Evolutionary conservation across 2,113 vertebrate genomes (phyloP).

Genomic region (Podarcis muralis): DNA sequence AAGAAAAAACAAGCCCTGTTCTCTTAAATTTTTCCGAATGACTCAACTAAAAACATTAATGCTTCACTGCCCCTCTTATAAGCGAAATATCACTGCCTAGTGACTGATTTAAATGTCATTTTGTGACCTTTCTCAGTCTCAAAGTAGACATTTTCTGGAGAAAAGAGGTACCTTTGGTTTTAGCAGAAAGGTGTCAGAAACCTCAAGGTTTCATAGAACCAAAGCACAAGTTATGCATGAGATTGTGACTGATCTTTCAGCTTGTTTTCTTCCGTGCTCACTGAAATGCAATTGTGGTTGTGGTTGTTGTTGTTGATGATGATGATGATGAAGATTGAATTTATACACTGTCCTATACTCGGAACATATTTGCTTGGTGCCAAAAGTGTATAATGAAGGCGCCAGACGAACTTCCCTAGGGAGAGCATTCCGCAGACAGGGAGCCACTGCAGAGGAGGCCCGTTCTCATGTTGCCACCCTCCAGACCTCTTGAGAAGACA

Average conservation of each 20-base stretch:
- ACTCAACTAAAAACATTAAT: constrained; percentile 13
- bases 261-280: too few species aligned
- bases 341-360: too few species aligned
- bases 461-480: too few species aligned
- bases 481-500: too few species aligned
- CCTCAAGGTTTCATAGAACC: background rate
- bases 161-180: constrained; percentile 10
- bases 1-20: background rate
- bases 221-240: background rate
- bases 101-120: constrained; percentile 39
- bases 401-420: too few species aligned
- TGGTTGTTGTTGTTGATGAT: too few species aligned
- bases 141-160: constrained; percentile 17
- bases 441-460: too few species aligned
- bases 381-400: too few species aligned
- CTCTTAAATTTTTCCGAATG: constrained; percentile 3
- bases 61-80: constrained; percentile 28
- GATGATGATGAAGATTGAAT: too few species aligned
- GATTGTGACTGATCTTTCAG: background rate
- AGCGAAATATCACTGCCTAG: constrained; percentile 18
- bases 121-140: constrained; percentile 24
- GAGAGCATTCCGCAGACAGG: too few species aligned
- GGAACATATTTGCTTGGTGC: too few species aligned
- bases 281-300: background rate
- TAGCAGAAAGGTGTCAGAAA: constrained; percentile 3